These are phyloP conservation scores for Augiades crinisus DNA, from an alignment of 2,888 invertebrate genomes.

Conservation along the genomic window DNA sequence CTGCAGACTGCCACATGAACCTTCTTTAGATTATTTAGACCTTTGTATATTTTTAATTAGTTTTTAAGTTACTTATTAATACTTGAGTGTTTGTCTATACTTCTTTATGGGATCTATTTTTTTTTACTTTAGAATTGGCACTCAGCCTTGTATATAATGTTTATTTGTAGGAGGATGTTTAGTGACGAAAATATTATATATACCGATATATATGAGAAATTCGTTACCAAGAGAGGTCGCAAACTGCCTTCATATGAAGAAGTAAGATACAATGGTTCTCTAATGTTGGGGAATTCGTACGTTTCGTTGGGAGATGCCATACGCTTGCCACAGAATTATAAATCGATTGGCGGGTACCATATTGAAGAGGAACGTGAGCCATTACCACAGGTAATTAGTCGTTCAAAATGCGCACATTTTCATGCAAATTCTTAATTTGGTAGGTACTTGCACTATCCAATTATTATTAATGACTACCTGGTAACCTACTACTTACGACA, in stretches of 20 bases:
- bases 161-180: slow-evolving; percentile 17
- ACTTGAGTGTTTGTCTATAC: too few relatives aligned
- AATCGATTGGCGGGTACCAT: slow-evolving; percentile 56
- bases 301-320: slow-evolving; percentile 39
- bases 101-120: neutral
- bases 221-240: slow-evolving; percentile 35
- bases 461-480: too few relatives aligned
- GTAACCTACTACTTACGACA: too few relatives aligned
- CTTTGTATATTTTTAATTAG: too few relatives aligned
- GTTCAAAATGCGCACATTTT: too few relatives aligned
- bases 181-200: slow-evolving; percentile 27
- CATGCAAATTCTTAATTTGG: too few relatives aligned
- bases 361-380: slow-evolving; percentile 45
- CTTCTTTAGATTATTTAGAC: too few relatives aligned
- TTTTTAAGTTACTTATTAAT: too few relatives aligned
- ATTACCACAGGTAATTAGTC: slow-evolving; percentile 47
- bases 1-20: too few relatives aligned
- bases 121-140: neutral
- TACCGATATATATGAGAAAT: slow-evolving; percentile 22
- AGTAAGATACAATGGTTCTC: slow-evolving; percentile 42
- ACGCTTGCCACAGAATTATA: slow-evolving; percentile 52
- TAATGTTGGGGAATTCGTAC: slow-evolving; percentile 44
- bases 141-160: too few relatives aligned
- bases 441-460: too few relatives aligned
- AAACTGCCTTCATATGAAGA: slow-evolving; percentile 35